phyloP scores from a whole-genome alignment of 2,113 vertebrate species.

The Tachycineta bicolor region DNA sequence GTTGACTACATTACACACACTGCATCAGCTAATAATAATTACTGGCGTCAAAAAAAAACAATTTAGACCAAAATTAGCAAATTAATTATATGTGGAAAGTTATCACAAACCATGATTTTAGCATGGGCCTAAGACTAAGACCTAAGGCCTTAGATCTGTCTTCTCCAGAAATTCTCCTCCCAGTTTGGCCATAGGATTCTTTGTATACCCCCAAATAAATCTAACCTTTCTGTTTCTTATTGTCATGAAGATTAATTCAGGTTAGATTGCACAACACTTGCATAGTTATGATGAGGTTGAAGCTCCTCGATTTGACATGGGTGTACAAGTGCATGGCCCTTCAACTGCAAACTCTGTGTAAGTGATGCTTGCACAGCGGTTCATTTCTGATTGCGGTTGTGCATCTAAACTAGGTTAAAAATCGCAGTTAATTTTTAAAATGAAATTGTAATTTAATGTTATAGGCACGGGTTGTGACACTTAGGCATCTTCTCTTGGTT shows the following conservation, averaged over 20 bases:
- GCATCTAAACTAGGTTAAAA: neutral
- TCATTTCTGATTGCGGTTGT: neutral
- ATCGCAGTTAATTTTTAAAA: neutral
- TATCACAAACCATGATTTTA: neutral
- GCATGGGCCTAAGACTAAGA: neutral
- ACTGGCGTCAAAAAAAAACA: neutral
- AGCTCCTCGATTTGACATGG: neutral
- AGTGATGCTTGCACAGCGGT: neutral
- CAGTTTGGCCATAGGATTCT: neutral
- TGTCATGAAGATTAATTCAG: neutral
- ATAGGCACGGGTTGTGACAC: neutral
- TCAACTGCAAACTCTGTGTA: neutral
- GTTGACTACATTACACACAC: neutral
- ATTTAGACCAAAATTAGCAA: neutral
- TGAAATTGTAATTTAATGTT: neutral
- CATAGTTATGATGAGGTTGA: neutral
- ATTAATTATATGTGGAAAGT: neutral
- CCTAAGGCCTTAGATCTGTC: no score
- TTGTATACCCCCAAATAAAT: neutral
- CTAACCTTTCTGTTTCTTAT: neutral
- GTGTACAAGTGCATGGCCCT: neutral
- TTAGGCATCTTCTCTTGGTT: neutral
- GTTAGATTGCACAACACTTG: neutral
- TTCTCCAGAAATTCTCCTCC: neutral
- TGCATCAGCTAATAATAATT: neutral